Evolutionary conservation across 2,797 vertebrate genomes (phyloP).

Genomic region (Hemibagrus guttatus): DNA sequence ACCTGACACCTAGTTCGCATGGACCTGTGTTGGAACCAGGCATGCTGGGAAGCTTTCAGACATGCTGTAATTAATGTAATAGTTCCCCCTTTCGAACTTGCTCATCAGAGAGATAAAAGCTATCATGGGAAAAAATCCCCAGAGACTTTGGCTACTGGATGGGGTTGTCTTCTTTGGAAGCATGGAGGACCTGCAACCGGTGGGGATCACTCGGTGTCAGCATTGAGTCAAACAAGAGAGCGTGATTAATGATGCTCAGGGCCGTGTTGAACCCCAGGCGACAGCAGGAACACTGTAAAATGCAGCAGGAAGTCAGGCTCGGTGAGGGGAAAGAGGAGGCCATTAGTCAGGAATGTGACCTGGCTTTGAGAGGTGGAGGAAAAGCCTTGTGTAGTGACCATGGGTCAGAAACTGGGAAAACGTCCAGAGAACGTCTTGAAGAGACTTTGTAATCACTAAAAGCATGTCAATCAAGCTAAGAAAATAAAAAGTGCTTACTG

Average conservation of each 20-base stretch:
- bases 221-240: conserved; percentile 27
- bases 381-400: conserved; percentile 52
- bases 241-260: conserved; percentile 64
- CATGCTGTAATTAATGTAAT: conserved; percentile 34
- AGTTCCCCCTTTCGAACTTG: neutral
- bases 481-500: neutral
- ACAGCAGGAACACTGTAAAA: conserved; percentile 64
- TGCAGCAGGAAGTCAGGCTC: conserved; percentile 65
- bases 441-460: neutral
- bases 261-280: conserved; percentile 60
- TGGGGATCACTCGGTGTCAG: conserved; percentile 23
- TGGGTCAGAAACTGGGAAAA: conserved; percentile 50
- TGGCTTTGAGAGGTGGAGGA: conserved; percentile 55
- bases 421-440: conserved; percentile 54
- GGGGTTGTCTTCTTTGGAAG: conserved; percentile 13
- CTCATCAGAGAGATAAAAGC: conserved; percentile 22
- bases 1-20: neutral
- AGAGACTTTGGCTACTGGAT: neutral
- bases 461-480: neutral
- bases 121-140: neutral
- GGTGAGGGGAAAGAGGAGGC: conserved; percentile 14
- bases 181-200: conserved; percentile 15
- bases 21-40: neutral
- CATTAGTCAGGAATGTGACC: conserved; percentile 52
- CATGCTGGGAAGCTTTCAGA: neutral